Evolutionary conservation across 1,140 invertebrate species (phyloP).

Genomic region (Cydia fagiglandana): DNA sequence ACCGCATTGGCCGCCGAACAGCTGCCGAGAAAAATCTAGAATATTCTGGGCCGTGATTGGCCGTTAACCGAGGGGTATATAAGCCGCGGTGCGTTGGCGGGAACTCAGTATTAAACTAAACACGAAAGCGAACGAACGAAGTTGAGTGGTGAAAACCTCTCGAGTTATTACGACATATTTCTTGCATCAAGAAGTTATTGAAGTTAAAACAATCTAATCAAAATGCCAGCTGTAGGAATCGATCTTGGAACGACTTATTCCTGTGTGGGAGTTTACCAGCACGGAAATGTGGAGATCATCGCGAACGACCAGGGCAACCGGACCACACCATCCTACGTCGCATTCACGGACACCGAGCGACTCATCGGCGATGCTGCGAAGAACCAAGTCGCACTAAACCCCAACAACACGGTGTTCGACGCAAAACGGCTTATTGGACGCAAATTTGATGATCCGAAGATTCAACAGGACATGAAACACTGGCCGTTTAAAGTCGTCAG

Average conservation of each 20-base stretch:
- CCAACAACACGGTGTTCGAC: background rate
- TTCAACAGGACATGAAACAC: background rate
- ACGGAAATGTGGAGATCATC: slow-evolving; percentile 15
- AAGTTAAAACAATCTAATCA: background rate
- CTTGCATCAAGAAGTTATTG: background rate
- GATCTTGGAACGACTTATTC: slow-evolving; percentile 11
- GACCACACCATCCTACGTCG: slow-evolving; percentile 11
- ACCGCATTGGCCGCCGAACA: background rate
- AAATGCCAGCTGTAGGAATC: slow-evolving; percentile 15
- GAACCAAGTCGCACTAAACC: slow-evolving; percentile 8
- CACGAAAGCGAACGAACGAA: slow-evolving; percentile 15
- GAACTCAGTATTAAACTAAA: slow-evolving; percentile 1
- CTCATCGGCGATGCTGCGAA: slow-evolving; percentile 12
- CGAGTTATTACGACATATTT: slow-evolving; percentile 6
- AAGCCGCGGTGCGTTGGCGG: background rate
- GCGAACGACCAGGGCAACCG: slow-evolving; percentile 11
- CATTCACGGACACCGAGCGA: slow-evolving; percentile 10
- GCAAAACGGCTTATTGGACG: slow-evolving; percentile 1
- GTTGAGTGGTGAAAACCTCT: slow-evolving; percentile 3
- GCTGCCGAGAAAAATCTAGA: slow-evolving; percentile 5
- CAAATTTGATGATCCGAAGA: slow-evolving; percentile 4
- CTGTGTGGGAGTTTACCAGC: slow-evolving; percentile 5
- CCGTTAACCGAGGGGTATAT: slow-evolving; percentile 6
- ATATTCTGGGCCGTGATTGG: slow-evolving; percentile 1
- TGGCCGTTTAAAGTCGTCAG: slow-evolving; percentile 12